A percentile compares a stretch with the other conserved stretches of the same genome.
phyloP scores from a whole-genome alignment of 1,140 invertebrate species.

The Atta colombica region DNA sequence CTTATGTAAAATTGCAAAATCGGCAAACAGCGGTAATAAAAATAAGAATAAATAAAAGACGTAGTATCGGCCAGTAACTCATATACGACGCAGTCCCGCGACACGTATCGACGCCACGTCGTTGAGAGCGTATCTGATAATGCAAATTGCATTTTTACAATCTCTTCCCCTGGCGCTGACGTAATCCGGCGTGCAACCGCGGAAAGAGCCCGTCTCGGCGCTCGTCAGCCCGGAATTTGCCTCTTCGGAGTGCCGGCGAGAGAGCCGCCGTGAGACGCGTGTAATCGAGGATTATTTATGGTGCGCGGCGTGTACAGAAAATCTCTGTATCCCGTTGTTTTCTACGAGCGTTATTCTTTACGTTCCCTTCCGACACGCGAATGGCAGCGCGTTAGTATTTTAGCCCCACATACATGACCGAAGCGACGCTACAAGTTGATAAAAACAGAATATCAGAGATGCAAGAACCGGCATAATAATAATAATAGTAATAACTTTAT shows the following conservation, averaged over 20 bases:
- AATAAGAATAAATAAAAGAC: constrained; percentile 20
- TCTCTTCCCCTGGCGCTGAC: constrained; percentile 40
- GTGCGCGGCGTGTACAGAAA: constrained; percentile 45
- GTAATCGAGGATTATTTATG: constrained; percentile 64
- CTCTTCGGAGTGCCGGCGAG: constrained; percentile 25
- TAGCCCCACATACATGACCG: background rate
- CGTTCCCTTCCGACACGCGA: constrained; percentile 5
- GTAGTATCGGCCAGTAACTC: constrained; percentile 12
- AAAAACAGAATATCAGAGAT: background rate
- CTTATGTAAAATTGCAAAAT: background rate
- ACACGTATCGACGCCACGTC: constrained; percentile 31
- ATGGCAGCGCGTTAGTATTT: constrained; percentile 21
- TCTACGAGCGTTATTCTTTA: constrained; percentile 38
- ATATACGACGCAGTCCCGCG: constrained; percentile 24
- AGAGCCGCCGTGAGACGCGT: constrained; percentile 55
- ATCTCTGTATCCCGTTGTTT: constrained; percentile 43
- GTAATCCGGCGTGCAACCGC: constrained; percentile 58
- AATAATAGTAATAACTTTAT: constrained; percentile 1
- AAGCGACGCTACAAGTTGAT: background rate
- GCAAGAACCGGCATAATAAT: background rate
- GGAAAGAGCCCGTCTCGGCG: constrained; percentile 56
- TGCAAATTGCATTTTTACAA: constrained; percentile 62
- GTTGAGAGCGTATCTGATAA: constrained; percentile 55
- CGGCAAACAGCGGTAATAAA: background rate
- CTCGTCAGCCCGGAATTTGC: constrained; percentile 61